phyloP scores from a whole-genome alignment of 2,888 invertebrate genomes.

The Meghimatium bilineatum region DNA sequence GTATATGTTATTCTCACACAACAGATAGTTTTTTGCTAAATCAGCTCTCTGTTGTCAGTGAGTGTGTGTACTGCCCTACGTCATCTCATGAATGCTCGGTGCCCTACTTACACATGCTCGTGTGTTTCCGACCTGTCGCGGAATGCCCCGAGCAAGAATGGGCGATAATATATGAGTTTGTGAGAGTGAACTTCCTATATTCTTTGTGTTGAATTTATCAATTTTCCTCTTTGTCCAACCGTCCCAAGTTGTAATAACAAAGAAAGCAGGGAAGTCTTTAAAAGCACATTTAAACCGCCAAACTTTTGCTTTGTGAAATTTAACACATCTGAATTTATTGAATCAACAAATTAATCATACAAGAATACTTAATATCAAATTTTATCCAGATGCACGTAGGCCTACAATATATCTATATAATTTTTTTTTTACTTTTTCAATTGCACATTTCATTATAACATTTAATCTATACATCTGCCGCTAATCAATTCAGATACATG shows the following conservation, averaged over 20 bases:
- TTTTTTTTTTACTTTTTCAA: no score
- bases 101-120: constrained; percentile 48
- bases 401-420: no score
- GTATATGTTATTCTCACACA: not conserved
- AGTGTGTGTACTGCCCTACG: constrained; percentile 44
- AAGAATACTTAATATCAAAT: not conserved
- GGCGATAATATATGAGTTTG: constrained; percentile 22
- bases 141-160: constrained; percentile 25
- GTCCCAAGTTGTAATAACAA: not conserved
- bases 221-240: not conserved
- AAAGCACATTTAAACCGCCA: not conserved
- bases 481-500: no score
- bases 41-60: constrained; percentile 36
- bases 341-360: not conserved
- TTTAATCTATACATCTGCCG: no score
- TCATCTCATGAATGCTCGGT: constrained; percentile 44
- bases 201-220: constrained; percentile 32
- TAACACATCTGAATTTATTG: not conserved
- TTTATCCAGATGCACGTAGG: not conserved
- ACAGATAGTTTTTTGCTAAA: constrained; percentile 14
- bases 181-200: not conserved
- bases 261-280: not conserved
- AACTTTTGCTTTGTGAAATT: not conserved
- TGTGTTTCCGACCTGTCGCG: constrained; percentile 30
- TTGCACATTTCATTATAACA: no score